These are phyloP conservation scores for Machimus rusticus DNA, from an alignment of 2,888 invertebrate genomes.

Conservation along the genomic window DNA sequence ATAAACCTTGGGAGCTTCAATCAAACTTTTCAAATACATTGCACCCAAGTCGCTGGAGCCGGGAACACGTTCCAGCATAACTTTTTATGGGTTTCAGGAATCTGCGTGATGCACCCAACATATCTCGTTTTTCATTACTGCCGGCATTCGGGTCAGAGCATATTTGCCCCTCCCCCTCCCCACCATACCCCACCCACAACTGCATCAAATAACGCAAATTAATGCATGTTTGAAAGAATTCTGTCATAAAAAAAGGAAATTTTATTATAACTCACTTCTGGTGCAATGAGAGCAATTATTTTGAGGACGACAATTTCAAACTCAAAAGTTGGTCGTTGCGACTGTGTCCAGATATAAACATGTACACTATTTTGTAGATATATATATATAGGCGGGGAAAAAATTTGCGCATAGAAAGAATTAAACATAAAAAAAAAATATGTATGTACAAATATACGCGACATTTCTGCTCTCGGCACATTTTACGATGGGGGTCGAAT, in stretches of 20 bases:
- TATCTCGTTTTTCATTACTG: constrained; percentile 24
- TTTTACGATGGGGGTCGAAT: not conserved
- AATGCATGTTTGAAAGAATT: not conserved
- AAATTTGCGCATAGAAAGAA: not conserved
- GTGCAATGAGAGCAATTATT: not conserved
- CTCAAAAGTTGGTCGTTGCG: not conserved
- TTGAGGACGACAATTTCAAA: not conserved
- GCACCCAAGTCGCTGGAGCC: not conserved
- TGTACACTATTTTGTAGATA: not conserved
- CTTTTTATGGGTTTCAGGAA: constrained; percentile 6
- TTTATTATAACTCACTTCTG: not conserved
- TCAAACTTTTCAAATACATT: not conserved
- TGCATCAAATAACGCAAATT: not conserved
- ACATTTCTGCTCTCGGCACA: not conserved
- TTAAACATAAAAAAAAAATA: not conserved
- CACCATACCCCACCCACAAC: not conserved
- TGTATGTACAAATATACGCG: not conserved
- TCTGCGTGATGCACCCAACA: not conserved
- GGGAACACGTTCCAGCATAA: not conserved
- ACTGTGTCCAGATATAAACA: not conserved
- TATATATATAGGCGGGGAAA: not conserved
- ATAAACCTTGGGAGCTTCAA: not conserved
- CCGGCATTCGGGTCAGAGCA: not conserved
- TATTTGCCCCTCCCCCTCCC: not conserved
- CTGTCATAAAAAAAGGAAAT: not conserved